phyloP scores from a whole-genome alignment of 2,113 vertebrate species.

The Hystrix cristata region DNA sequence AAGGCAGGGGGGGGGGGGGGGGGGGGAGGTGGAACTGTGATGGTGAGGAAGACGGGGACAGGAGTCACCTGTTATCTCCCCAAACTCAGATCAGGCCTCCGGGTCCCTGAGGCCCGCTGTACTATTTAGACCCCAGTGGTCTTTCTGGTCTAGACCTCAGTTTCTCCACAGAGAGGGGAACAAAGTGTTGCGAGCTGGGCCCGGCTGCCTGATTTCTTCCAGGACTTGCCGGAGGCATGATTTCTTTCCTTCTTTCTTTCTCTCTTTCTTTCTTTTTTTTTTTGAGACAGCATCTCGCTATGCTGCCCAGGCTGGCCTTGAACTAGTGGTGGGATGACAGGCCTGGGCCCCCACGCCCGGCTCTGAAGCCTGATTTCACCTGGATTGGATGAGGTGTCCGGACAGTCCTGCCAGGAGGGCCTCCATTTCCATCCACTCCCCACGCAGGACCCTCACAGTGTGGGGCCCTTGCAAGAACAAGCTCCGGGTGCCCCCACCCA shows the following conservation, averaged over 20 bases:
- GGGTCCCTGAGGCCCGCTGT: neutral
- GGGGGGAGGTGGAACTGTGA: too few relatives aligned
- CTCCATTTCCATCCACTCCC: accelerated
- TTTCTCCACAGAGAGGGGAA: neutral
- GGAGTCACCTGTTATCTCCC: neutral
- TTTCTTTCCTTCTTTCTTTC: neutral
- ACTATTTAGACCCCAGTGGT: neutral
- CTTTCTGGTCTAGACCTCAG: neutral
- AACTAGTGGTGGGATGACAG: neutral
- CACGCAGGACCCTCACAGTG: neutral
- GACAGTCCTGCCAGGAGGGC: too few relatives aligned
- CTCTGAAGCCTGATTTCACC: neutral
- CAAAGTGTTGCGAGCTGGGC: neutral
- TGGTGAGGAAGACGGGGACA: neutral
- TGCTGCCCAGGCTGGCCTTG: neutral
- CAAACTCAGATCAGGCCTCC: neutral
- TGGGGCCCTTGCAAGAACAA: neutral
- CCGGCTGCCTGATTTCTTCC: neutral
- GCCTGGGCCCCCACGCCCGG: neutral
- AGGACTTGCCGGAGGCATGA: neutral
- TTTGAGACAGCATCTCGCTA: neutral
- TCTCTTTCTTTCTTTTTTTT: neutral
- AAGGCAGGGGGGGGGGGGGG: neutral
- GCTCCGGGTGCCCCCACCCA: too few relatives aligned
- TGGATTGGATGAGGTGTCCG: neutral